These are phyloP conservation scores for Archips crataeganus DNA, from an alignment of 2,888 invertebrate genomes.

Conservation along the genomic window DNA sequence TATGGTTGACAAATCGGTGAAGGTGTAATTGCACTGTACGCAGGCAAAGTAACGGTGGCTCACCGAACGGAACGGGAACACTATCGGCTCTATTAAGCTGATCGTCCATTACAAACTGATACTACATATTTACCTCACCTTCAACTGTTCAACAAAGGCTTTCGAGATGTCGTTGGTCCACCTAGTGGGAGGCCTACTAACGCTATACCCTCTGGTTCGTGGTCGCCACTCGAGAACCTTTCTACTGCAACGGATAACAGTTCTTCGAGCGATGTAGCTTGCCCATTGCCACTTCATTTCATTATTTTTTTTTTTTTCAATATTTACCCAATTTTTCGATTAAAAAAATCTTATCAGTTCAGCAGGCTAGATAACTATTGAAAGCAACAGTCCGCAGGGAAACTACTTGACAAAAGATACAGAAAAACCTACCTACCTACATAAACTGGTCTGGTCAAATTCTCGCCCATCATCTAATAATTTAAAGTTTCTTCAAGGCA, in stretches of 20 bases:
- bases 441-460: neutral
- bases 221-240: too few species aligned
- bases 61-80: constrained; percentile 54
- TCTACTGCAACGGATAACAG: too few species aligned
- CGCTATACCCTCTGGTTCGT: too few species aligned
- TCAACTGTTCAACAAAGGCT: too few species aligned
- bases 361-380: too few species aligned
- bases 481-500: neutral
- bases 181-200: too few species aligned
- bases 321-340: neutral
- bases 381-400: too few species aligned
- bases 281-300: constrained; percentile 60
- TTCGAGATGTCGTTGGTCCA: too few species aligned
- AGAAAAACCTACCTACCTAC: neutral
- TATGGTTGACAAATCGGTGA: constrained; percentile 71
- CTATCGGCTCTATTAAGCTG: constrained; percentile 72
- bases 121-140: too few species aligned
- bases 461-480: neutral
- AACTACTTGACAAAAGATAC: too few species aligned
- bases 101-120: constrained; percentile 64
- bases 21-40: constrained; percentile 73
- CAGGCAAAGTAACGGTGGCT: constrained; percentile 59
- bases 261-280: too few species aligned
- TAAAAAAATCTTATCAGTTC: neutral
- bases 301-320: neutral